Evolutionary conservation across 2,888 invertebrate genomes (phyloP), one percentile per base, ranked within the genome.

Genomic region (Perdita meconis): DNA sequence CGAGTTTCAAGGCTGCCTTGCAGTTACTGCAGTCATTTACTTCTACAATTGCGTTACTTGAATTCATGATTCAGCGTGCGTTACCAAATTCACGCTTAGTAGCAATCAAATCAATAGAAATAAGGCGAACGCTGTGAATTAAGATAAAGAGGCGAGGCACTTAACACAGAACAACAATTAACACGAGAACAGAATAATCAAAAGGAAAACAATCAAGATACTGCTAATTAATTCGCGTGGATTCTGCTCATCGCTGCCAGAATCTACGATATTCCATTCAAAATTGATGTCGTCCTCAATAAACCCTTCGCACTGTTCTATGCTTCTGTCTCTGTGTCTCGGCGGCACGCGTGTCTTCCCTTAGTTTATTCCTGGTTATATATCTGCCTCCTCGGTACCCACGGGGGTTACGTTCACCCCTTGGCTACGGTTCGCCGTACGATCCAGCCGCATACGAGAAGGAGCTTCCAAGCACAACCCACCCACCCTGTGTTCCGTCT

Each of bases 231-330:
- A n/a, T n/a, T 10, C 10, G 1, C 36, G 12, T 4, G 16, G 36
- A 2, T 36, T 30, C 47, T 22, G 36, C 24, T 24, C 50, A 12
- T 10, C 8, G 24, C 4, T 12, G n/a, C 67, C 63, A 77, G 84
- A 85, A 88, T 88, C 86, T 86, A 85, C 86, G 87, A 88, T 86
- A 86, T 87, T 88, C 83, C 78, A 82, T 87, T 87, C 66, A 74
- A 87, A 90, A 89, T 90, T 88, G 86, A 88, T 89, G 82, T 82
- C 77, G 65, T 57, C 78, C 70, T 82, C 83, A 64, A 78, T 86
- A 81, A 85, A 85, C 71, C 66, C 76, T 70, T 74, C 76, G 73
- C 64, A 26, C 61, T 40, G 64, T 68, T 68, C 61, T 69, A n/a
- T 40, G 55, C 53, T 53, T 47, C 55, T 34, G 61, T 51, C 53